Evolutionary conservation across 2,888 invertebrate species (phyloP).

Genomic region (Peribatodes rhomboidaria): DNA sequence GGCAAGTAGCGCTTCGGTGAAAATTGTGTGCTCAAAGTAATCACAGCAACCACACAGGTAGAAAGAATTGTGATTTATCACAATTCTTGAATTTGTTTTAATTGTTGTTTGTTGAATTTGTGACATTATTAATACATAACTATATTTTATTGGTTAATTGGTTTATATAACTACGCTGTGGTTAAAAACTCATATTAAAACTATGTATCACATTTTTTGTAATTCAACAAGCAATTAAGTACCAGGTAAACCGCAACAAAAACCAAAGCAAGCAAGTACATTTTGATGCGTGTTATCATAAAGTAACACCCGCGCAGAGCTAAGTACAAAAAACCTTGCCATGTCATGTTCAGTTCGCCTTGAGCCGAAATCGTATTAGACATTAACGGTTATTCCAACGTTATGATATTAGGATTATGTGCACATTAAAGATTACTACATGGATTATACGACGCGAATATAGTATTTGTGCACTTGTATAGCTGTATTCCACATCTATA

Average conservation of each 20-base stretch:
- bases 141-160: background rate
- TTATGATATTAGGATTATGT: slow-evolving; percentile 23
- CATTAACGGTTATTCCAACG: slow-evolving; percentile 31
- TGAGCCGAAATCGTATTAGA: slow-evolving; percentile 28
- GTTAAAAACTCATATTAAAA: background rate
- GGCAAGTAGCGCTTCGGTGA: slow-evolving; percentile 30
- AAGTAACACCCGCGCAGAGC: slow-evolving; percentile 7
- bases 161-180: background rate
- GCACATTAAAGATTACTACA: slow-evolving; percentile 45
- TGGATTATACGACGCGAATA: slow-evolving; percentile 56
- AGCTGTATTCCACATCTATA: too few relatives aligned
- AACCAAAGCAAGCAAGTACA: background rate
- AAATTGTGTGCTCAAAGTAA: slow-evolving; percentile 42
- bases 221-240: background rate
- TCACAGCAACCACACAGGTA: slow-evolving; percentile 18
- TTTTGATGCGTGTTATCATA: slow-evolving; percentile 18
- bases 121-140: too few relatives aligned
- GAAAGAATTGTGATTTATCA: too few relatives aligned
- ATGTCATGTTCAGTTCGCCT: slow-evolving; percentile 28
- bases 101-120: too few relatives aligned
- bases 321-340: slow-evolving; percentile 28
- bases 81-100: too few relatives aligned
- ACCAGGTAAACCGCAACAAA: slow-evolving; percentile 11
- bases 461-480: slow-evolving; percentile 59
- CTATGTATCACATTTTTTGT: too few relatives aligned